These are phyloP conservation scores for Sylvicola fuscatus DNA, from an alignment of 2,888 invertebrate genomes.

Conservation along the genomic window DNA sequence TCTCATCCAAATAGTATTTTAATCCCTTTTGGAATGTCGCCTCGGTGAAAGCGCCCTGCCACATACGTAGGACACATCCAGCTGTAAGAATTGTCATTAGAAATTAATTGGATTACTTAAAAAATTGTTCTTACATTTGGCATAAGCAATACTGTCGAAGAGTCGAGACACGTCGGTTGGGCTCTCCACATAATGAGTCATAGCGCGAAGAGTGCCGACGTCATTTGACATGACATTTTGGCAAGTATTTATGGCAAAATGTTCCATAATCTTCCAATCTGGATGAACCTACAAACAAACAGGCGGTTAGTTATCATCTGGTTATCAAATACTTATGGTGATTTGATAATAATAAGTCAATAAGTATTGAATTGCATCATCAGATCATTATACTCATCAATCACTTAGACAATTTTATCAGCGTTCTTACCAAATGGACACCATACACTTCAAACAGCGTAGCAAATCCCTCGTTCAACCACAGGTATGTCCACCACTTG, in stretches of 20 bases:
- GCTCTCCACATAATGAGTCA: background rate
- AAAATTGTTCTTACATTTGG: background rate
- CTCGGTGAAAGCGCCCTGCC: constrained; percentile 57
- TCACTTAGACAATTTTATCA: no score
- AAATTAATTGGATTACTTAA: background rate
- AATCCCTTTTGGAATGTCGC: constrained; percentile 43
- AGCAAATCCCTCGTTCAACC: constrained; percentile 58
- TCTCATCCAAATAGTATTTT: constrained; percentile 17
- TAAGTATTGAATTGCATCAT: background rate
- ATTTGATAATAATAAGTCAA: no score
- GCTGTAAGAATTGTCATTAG: background rate
- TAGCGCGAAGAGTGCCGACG: background rate
- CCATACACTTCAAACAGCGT: constrained; percentile 43
- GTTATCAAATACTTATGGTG: background rate
- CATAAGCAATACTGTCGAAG: background rate
- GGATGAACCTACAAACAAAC: background rate
- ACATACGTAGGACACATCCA: constrained; percentile 30
- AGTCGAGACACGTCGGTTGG: background rate
- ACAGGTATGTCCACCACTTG: constrained; percentile 47
- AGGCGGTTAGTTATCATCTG: background rate
- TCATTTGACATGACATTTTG: background rate
- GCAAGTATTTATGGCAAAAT: background rate
- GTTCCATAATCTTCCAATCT: background rate
- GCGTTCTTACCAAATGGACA: constrained; percentile 27
- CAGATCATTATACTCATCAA: background rate